Conservation (phyloP, 1,140 invertebrate species). For the Charaxes varanes region DNA sequence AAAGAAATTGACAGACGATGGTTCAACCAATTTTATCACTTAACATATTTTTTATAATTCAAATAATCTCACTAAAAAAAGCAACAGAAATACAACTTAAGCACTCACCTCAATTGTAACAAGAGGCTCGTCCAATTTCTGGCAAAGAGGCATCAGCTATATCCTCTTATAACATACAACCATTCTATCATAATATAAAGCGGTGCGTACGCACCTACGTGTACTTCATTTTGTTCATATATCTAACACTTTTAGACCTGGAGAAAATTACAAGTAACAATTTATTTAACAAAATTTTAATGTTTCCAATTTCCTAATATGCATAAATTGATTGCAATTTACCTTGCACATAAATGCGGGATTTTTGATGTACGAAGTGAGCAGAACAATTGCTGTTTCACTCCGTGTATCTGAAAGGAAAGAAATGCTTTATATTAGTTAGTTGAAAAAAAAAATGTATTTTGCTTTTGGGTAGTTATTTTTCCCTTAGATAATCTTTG, state of each 20-base stretch:
- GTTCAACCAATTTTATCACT: too few relatives aligned
- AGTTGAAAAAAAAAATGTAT: too few relatives aligned
- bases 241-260: conserved; percentile 27
- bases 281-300: conserved; percentile 4
- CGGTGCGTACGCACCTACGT: conserved; percentile 61
- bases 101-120: conserved; percentile 72
- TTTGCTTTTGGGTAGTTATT: too few relatives aligned
- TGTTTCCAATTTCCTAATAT: not conserved
- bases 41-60: too few relatives aligned
- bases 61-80: too few relatives aligned
- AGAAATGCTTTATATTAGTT: too few relatives aligned
- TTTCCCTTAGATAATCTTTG: too few relatives aligned
- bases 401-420: too few relatives aligned
- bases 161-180: conserved; percentile 63
- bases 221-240: conserved; percentile 47
- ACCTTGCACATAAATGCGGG: conserved; percentile 13
- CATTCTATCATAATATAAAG: conserved; percentile 67
- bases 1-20: too few relatives aligned
- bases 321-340: not conserved
- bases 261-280: conserved; percentile 11
- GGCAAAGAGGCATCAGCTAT: conserved; percentile 74
- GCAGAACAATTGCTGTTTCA: not conserved
- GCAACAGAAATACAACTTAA: conserved; percentile 10
- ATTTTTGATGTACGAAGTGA: not conserved
- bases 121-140: conserved; percentile 74